Evolutionary conservation across 2,113 vertebrate genomes (phyloP), one percentile per base, ranked within the genome.

Genomic region (Hippocampus abdominalis): DNA sequence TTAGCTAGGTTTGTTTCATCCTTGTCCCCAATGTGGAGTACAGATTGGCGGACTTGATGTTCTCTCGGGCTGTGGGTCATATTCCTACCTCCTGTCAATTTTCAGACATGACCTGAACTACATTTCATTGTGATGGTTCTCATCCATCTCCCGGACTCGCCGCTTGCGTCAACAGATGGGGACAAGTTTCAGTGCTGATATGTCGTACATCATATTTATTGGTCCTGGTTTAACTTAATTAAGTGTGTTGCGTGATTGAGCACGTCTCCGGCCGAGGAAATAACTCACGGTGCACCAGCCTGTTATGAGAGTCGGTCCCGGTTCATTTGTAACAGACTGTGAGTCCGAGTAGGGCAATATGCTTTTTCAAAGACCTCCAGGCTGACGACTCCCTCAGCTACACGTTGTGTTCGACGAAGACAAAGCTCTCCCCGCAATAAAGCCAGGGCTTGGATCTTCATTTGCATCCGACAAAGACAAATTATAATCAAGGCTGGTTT

Each of bases 191-290:
- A 61, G 72, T 67, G 75, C 64, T 61, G 82, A 85, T 73, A 77
- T 79, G 74, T 82, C 78, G 65, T 85, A 63, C 59, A 51, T 86
- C 76, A 84, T 83, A 81, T 91, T 89, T 88, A 86, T 87, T 86
- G 84, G 83, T 74, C 76, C 76, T 72, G 81, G 85, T 88, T 86
- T 88, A 88, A 90, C 83, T 86, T 89, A 90, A 91, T 91, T 90
- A 89, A 87, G 73, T 84, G 75, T 77, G 74, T 68, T 46, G 75
- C 65, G 70, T 91, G 88, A 90, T 85, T 84, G 86, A 88, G 73
- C 32, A 27, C 69, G 79, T 69, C 64, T 71, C 49, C 32, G 75
- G 88, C 87, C 87, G 83, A 69, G 75, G 82, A 78, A 86, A 84
- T 86, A 74, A 87, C 81, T 90, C 84, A 88, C 39, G 70, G 76